phyloP scores from a whole-genome alignment of 1,140 invertebrate genomes.

The Atta cephalotes region DNA sequence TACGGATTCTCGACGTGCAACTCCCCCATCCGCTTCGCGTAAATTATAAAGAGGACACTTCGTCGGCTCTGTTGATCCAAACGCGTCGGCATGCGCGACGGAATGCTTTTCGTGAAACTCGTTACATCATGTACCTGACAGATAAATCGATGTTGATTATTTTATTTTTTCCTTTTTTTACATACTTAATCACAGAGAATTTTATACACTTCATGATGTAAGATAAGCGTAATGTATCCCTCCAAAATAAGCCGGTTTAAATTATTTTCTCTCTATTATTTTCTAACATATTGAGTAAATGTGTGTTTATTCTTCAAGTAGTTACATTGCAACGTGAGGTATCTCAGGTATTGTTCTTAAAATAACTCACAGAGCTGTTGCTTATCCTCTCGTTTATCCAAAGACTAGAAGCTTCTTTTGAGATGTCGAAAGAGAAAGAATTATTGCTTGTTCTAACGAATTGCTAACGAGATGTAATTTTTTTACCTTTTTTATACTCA shows the following conservation, averaged over 20 bases:
- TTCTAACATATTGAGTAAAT: neutral
- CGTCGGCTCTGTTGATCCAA: slow-evolving; percentile 35
- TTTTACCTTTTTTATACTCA: neutral
- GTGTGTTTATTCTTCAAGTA: neutral
- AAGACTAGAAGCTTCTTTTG: slow-evolving; percentile 25
- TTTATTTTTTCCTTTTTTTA: slow-evolving; percentile 7
- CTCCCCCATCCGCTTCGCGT: slow-evolving; percentile 20
- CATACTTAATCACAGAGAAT: neutral
- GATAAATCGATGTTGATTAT: slow-evolving; percentile 29
- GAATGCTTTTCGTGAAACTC: slow-evolving; percentile 27
- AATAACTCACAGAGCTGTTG: neutral
- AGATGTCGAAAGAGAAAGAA: neutral
- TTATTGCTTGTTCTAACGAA: slow-evolving; percentile 62
- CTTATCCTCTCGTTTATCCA: slow-evolving; percentile 52
- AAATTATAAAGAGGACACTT: slow-evolving; percentile 50
- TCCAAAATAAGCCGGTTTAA: neutral
- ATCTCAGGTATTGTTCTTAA: slow-evolving; percentile 37
- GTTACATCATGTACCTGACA: slow-evolving; percentile 21
- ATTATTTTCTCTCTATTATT: neutral
- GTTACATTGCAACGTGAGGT: neutral
- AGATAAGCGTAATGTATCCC: neutral
- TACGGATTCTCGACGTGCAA: slow-evolving; percentile 47
- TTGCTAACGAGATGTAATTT: slow-evolving; percentile 60
- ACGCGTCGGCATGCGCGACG: slow-evolving; percentile 44
- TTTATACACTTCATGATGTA: neutral